Base-by-base conservation (phyloP, 2,797 vertebrate genomes). In the Anas capensis region DNA sequence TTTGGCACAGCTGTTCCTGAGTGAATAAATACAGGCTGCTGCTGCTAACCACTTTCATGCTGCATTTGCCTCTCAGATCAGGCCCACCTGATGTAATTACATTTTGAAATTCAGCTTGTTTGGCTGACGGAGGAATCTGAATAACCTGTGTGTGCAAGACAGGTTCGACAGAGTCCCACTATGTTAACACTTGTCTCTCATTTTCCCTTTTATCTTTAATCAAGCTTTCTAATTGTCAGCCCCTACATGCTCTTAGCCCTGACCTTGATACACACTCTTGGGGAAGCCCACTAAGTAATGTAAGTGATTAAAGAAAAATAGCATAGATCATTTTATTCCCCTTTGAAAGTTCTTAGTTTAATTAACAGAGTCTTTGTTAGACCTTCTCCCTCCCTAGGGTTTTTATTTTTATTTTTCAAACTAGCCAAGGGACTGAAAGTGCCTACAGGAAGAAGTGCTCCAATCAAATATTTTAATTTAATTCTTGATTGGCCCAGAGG, bases 361-460 rank as follows among this genome's bases (percentile, higher is more conserved):
- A 96, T 95, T 97, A 96, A 87, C 66, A 33, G 51, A 46, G 73
- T 26, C 75, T 88, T 86, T 91, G 58, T 57, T 71, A 69, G 65
- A 87, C 68, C 29, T 77, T 86, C 86, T 86, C 88, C 68, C 49
- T 95, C 83, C 78, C 72, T 46, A 23, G 40, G 64, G 83, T 48
- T 86, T 90, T 77, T 86, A 60, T 69, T 91, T 93, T 83, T 88
- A 77, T 94, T 96, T 96, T 92, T 87, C 64, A 83, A 93, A 72
- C 87, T 88, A 89, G 66, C 29, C 68, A 65, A 82, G 88, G 91
- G 60, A 93, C 51, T 48, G 60, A 36, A 94, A 93, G 51, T 76
- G 80, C 92, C 91, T 91, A 44, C 71, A 84, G 75, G 76, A 80
- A 93, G 90, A 86, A 80, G 38, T 48, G 42, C 42, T 92, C 24